Percentiles rank a stretch among this genome's conserved stretches.
These are phyloP conservation scores for Centropus unirufus DNA, from an alignment of 2,113 vertebrate species.

Conservation along the genomic window DNA sequence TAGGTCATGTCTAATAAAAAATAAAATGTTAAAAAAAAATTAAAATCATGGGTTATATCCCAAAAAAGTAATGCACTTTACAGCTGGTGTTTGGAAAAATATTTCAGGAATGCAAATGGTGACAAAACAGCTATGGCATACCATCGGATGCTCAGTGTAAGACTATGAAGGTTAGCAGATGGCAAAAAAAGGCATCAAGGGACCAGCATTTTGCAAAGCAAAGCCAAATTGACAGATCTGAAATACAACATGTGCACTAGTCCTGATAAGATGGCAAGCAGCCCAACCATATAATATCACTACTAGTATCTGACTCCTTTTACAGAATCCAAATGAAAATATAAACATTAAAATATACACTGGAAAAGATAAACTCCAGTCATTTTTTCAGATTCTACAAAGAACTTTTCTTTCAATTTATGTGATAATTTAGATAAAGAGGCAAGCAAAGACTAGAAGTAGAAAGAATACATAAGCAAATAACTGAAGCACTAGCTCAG, in stretches of 20 bases:
- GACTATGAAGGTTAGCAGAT: background rate
- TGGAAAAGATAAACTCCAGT: background rate
- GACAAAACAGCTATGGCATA: background rate
- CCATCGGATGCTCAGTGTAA: background rate
- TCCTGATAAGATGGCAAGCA: conserved; percentile 28
- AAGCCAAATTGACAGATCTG: conserved; percentile 8
- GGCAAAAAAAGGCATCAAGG: background rate
- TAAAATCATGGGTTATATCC: background rate
- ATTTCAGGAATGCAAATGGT: background rate
- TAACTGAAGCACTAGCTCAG: background rate
- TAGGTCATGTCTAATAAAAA: background rate
- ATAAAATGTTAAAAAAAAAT: background rate
- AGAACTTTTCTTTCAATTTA: background rate
- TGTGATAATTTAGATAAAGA: background rate
- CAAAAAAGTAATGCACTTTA: background rate
- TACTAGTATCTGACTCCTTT: background rate
- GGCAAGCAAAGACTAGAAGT: background rate
- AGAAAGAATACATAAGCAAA: background rate
- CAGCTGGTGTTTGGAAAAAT: background rate
- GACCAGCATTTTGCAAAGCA: background rate
- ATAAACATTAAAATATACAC: background rate
- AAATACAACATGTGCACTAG: background rate
- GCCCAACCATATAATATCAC: background rate
- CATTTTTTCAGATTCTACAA: background rate
- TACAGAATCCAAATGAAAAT: background rate